phyloP scores from a whole-genome alignment of 92 coral and sea anemone genomes.

The Nematostella vectensis region DNA sequence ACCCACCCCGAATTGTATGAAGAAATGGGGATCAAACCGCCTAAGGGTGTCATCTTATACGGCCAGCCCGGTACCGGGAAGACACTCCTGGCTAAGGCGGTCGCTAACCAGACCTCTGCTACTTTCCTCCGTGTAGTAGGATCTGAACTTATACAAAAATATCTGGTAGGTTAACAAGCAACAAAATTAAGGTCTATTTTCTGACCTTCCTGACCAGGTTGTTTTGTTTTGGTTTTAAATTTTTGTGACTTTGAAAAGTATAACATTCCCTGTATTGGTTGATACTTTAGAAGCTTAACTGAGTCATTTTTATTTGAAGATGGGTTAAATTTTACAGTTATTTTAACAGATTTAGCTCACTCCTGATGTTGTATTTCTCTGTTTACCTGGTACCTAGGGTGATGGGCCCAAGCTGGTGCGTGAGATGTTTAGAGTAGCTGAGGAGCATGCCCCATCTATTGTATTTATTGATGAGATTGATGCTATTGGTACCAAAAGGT shows the following conservation, averaged over 20 bases:
- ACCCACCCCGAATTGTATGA: constrained; percentile 97
- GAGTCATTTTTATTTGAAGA: no score
- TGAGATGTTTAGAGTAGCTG: constrained; percentile 96
- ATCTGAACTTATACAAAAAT: constrained; percentile 97
- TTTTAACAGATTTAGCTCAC: no score
- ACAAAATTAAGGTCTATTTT: neutral
- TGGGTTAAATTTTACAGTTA: no score
- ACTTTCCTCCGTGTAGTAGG: constrained; percentile 96
- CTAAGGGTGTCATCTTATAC: constrained; percentile 89
- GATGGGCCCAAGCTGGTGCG: constrained; percentile 98
- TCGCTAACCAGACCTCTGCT: constrained; percentile 97
- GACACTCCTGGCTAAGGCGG: constrained; percentile 93
- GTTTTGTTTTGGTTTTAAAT: no score
- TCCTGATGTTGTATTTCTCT: no score
- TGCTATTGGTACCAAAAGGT: constrained; percentile 99
- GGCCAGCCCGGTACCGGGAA: constrained; percentile 99
- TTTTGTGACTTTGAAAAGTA: no score
- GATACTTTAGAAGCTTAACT: no score
- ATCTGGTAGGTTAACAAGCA: constrained; percentile 59
- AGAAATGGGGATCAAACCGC: constrained; percentile 99
- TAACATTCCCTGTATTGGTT: no score
- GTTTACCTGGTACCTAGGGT: no score
- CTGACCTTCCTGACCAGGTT: no score
- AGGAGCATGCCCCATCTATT: constrained; percentile 96
- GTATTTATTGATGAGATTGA: constrained; percentile 98